Conservation (phyloP, 2,113 vertebrate species). For the Barnardius zonarius region DNA sequence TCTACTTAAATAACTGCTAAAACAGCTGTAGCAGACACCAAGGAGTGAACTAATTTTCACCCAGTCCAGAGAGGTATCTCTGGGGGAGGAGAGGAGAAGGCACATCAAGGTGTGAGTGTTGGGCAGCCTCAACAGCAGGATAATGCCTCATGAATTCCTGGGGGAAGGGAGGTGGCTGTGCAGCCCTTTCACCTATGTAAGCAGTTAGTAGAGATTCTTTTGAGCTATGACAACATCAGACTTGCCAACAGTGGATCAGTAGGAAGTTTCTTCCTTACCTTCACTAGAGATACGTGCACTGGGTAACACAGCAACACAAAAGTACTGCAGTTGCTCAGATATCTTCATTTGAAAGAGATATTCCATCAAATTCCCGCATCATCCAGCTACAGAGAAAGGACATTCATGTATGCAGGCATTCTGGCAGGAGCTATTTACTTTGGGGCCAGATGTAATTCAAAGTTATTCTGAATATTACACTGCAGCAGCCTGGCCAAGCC, state of each 20-base stretch:
- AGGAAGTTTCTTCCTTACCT: not conserved
- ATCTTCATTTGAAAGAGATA: not conserved
- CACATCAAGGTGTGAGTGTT: not conserved
- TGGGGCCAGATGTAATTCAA: constrained; percentile 45
- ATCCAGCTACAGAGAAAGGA: constrained; percentile 19
- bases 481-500: constrained; percentile 45
- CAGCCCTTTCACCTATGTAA: not conserved
- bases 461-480: constrained; percentile 49
- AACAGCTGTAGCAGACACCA: not conserved
- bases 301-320: not conserved
- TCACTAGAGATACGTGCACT: not conserved
- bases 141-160: not conserved
- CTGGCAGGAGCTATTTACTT: constrained; percentile 46
- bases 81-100: not conserved
- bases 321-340: not conserved
- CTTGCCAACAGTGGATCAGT: not conserved
- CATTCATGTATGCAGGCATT: not conserved
- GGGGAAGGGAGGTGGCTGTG: not conserved
- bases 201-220: not conserved
- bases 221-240: not conserved
- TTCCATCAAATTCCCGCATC: constrained; percentile 34
- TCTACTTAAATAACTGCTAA: not conserved
- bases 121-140: not conserved
- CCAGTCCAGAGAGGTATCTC: not conserved
- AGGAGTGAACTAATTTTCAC: not conserved